These are phyloP conservation scores for Dastarcus helophoroides DNA, from an alignment of 2,888 invertebrate genomes.

Conservation along the genomic window DNA sequence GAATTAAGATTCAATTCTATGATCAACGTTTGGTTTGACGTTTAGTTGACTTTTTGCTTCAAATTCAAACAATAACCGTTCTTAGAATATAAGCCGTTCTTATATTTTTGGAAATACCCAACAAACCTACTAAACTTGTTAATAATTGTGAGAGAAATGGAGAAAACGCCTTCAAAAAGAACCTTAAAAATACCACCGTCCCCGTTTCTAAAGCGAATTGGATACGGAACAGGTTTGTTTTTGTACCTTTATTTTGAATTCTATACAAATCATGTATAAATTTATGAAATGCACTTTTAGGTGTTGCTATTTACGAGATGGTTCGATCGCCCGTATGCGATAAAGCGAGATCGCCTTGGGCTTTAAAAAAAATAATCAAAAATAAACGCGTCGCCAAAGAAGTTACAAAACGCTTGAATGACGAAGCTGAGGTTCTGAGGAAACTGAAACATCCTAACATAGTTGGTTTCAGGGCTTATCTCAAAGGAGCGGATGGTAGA, in stretches of 20 bases:
- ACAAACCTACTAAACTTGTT: too few relatives aligned
- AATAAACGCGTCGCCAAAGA: constrained; percentile 32
- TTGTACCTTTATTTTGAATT: not conserved
- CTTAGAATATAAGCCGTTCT: too few relatives aligned
- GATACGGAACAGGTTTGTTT: constrained; percentile 60
- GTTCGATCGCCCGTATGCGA: constrained; percentile 60
- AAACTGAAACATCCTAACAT: constrained; percentile 69
- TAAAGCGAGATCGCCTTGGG: constrained; percentile 71
- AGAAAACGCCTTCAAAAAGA: too few relatives aligned
- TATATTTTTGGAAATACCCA: too few relatives aligned
- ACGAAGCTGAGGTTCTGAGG: constrained; percentile 61
- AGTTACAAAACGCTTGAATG: constrained; percentile 46
- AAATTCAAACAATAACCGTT: too few relatives aligned
- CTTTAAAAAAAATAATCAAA: constrained; percentile 58
- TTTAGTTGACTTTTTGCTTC: too few relatives aligned
- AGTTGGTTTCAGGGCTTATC: constrained; percentile 58
- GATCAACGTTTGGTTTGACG: too few relatives aligned
- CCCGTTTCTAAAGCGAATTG: constrained; percentile 59
- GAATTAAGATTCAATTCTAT: too few relatives aligned
- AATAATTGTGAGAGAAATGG: too few relatives aligned
- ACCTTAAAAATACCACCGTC: constrained; percentile 57
- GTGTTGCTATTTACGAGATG: constrained; percentile 66
- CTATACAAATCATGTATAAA: constrained; percentile 1
- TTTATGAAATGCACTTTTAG: constrained; percentile 32
- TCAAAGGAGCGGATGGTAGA: constrained; percentile 41